Conservation (phyloP, 2,888 invertebrate genomes). For the Drosophila formosana region DNA sequence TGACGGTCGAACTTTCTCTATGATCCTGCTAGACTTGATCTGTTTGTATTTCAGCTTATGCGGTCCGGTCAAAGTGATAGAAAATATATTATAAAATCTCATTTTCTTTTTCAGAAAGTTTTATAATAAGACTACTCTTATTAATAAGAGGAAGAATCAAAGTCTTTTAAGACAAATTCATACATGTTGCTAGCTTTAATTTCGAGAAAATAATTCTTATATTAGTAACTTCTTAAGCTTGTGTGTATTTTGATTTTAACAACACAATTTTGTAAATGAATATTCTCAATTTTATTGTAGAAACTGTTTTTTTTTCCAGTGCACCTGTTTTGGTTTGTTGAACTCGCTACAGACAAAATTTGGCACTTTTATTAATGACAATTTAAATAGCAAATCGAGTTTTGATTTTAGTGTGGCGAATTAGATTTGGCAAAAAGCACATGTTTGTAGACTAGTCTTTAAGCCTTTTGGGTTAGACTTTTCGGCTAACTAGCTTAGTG, state of each 20-base stretch:
- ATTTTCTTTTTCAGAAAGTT: no score
- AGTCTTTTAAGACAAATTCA: no score
- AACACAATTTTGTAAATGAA: no score
- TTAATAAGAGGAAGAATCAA: no score
- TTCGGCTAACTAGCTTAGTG: constrained; percentile 58
- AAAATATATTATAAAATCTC: no score
- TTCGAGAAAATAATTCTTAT: no score
- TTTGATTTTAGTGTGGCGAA: constrained; percentile 45
- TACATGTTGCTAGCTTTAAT: no score
- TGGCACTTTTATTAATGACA: constrained; percentile 37
- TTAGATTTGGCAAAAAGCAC: not conserved
- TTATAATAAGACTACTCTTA: no score
- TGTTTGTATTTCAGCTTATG: not conserved
- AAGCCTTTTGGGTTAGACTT: constrained; percentile 23
- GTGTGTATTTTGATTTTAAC: no score
- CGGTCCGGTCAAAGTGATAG: not conserved
- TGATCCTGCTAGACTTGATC: constrained; percentile 29
- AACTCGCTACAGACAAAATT: constrained; percentile 25
- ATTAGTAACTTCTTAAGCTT: no score
- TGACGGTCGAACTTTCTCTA: constrained; percentile 36
- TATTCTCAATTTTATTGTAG: no score
- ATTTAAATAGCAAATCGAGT: constrained; percentile 53
- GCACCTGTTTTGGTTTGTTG: constrained; percentile 28
- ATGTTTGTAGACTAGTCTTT: not conserved
- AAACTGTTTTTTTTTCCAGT: no score